phyloP scores from a whole-genome alignment of 2,797 vertebrate genomes.

The Morelia viridis region DNA sequence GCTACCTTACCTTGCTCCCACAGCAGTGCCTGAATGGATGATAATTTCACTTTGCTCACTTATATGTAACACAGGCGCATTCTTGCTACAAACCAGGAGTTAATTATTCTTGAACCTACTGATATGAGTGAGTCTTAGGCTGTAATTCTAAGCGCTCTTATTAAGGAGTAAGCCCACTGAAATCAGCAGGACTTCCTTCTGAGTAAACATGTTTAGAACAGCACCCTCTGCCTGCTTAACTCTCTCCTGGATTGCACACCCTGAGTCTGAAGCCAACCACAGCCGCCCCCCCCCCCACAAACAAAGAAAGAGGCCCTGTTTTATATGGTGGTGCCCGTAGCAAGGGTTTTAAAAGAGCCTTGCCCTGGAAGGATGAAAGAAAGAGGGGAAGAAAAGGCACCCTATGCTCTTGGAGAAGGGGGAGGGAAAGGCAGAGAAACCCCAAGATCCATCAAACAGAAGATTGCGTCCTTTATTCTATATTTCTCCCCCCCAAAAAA shows the following conservation, averaged over 20 bases:
- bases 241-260: neutral
- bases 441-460: slow-evolving; percentile 70
- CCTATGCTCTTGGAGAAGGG: slow-evolving; percentile 49
- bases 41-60: neutral
- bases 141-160: neutral
- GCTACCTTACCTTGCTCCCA: neutral
- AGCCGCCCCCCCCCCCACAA: accelerated
- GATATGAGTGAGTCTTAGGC: neutral
- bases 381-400: slow-evolving; percentile 42
- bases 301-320: accelerated
- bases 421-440: slow-evolving; percentile 46
- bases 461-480: neutral
- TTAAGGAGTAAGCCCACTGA: neutral
- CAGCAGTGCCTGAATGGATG: neutral
- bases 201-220: neutral
- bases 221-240: neutral
- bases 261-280: neutral
- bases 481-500: neutral
- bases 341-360: slow-evolving; percentile 49
- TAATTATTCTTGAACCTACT: neutral
- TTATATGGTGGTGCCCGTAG: neutral
- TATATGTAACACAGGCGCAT: no score
- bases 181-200: neutral
- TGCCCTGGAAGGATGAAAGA: slow-evolving; percentile 22
- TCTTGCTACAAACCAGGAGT: neutral